phyloP scores from a whole-genome alignment of 2,888 invertebrate genomes.

The Andrena trimmerana region DNA sequence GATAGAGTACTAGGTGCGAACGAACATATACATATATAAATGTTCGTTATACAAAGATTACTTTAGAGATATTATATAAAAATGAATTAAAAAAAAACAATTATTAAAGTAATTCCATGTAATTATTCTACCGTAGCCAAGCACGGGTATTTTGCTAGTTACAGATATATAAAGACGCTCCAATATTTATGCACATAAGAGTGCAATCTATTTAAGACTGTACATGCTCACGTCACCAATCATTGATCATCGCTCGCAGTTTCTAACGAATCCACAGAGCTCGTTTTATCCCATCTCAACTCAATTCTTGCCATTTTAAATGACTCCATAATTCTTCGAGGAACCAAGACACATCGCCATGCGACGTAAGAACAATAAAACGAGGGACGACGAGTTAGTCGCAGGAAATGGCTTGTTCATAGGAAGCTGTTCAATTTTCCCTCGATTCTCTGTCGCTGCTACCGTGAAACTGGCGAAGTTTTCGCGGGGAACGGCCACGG shows the following conservation, averaged over 20 bases:
- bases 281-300: not conserved
- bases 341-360: not conserved
- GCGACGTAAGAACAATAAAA: not conserved
- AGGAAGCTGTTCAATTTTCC: conserved; percentile 35
- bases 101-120: too few relatives aligned
- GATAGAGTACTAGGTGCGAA: too few relatives aligned
- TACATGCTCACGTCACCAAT: too few relatives aligned
- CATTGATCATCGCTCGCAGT: not conserved
- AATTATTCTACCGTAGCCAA: too few relatives aligned
- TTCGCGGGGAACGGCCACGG: conserved; percentile 54
- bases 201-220: too few relatives aligned
- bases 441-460: conserved; percentile 33
- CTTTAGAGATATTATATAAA: too few relatives aligned
- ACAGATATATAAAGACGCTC: too few relatives aligned
- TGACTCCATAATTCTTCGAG: not conserved
- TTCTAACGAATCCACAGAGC: not conserved
- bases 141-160: too few relatives aligned
- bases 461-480: conserved; percentile 22
- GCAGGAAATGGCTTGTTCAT: conserved; percentile 6
- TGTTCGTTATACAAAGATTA: too few relatives aligned
- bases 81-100: too few relatives aligned
- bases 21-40: too few relatives aligned
- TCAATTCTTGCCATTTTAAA: not conserved
- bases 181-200: too few relatives aligned
- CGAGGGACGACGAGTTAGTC: not conserved